phyloP scores from a whole-genome alignment of 2,888 invertebrate species.

The Caenorhabditis japonica region DNA sequence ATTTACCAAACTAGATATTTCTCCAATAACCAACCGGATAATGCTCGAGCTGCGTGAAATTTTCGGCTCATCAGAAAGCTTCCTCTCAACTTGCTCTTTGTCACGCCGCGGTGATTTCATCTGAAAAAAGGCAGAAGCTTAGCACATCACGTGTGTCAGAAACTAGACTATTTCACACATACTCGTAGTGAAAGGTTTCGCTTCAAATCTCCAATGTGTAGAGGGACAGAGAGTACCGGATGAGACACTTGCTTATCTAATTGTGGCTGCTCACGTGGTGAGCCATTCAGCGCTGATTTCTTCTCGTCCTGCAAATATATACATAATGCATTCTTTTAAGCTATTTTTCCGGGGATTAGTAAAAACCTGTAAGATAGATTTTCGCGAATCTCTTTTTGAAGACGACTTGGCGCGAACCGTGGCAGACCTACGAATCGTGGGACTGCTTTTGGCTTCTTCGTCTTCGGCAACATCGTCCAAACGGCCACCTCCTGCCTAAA shows the following conservation, averaged over 20 bases:
- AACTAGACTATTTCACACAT: constrained; percentile 15
- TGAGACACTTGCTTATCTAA: constrained; percentile 58
- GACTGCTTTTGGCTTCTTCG: constrained; percentile 44
- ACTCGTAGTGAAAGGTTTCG: constrained; percentile 64
- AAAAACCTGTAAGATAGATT: constrained; percentile 16
- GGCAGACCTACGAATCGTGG: constrained; percentile 56
- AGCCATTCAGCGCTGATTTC: constrained; percentile 31
- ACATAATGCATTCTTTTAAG: background rate
- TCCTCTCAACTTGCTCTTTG: constrained; percentile 53
- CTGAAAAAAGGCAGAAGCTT: constrained; percentile 41
- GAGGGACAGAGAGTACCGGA: constrained; percentile 50
- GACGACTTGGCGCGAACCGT: constrained; percentile 57
- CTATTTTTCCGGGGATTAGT: background rate
- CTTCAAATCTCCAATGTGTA: constrained; percentile 56
- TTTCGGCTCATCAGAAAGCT: constrained; percentile 57
- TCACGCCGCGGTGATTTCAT: constrained; percentile 64
- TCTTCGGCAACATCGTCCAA: constrained; percentile 62
- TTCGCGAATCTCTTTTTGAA: constrained; percentile 43
- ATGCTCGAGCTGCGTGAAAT: constrained; percentile 57
- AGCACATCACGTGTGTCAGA: constrained; percentile 34
- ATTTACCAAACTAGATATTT: background rate
- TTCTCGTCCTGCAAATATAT: constrained; percentile 28
- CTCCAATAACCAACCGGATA: constrained; percentile 41
- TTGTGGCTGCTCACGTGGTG: constrained; percentile 40
- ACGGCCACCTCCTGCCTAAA: constrained; percentile 67